Percentiles rank a stretch among this genome's conserved stretches.
phyloP scores from a whole-genome alignment of 2,113 vertebrate genomes.

The Natator depressus region DNA sequence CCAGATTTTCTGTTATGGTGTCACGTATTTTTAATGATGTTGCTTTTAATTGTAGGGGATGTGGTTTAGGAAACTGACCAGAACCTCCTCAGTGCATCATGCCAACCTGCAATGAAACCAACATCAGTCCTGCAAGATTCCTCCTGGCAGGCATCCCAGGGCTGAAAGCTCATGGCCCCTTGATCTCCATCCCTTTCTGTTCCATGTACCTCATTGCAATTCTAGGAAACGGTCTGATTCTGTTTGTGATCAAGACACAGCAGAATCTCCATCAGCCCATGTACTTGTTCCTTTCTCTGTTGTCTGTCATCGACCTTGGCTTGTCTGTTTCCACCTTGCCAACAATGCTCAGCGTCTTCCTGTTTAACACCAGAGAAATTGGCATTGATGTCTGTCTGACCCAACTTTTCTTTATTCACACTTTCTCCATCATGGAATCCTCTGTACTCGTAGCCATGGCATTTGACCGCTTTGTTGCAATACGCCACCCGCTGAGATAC shows the following conservation, averaged over 20 bases:
- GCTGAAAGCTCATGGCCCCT: neutral
- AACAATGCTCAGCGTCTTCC: neutral
- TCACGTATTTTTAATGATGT: no score
- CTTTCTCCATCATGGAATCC: neutral
- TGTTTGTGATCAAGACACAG: conserved; percentile 14
- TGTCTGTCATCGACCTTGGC: conserved; percentile 26
- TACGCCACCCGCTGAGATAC: neutral
- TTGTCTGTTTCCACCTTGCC: neutral
- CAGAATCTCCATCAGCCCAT: conserved; percentile 16
- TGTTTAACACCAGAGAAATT: neutral
- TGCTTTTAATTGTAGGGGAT: no score
- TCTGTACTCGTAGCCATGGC: neutral
- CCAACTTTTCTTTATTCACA: neutral
- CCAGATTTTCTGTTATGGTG: no score
- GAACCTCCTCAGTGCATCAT: neutral
- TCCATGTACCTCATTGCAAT: conserved; percentile 46
- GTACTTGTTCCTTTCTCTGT: conserved; percentile 45
- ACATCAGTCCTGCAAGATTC: neutral
- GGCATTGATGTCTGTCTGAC: neutral
- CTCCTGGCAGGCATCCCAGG: conserved; percentile 29
- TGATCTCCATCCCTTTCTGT: conserved; percentile 43
- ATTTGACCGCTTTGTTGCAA: neutral
- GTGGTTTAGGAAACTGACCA: no score
- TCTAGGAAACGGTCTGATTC: conserved; percentile 42
- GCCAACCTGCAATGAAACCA: neutral